A percentile compares a stretch with the other conserved stretches of the same genome.
phyloP scores from a whole-genome alignment of 1,140 invertebrate species.

The Bombus turneri region DNA sequence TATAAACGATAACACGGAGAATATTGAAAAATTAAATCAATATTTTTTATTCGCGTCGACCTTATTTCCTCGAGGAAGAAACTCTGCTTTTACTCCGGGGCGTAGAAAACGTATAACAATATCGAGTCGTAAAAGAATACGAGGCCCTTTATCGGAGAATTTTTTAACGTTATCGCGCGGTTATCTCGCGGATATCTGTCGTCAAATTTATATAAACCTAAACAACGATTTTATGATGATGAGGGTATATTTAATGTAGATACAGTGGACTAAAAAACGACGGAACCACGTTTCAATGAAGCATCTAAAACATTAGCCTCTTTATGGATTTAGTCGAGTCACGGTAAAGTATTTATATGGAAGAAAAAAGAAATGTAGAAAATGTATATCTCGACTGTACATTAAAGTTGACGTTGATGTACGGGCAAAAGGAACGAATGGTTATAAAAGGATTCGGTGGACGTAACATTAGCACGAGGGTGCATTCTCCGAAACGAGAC shows the following conservation, averaged over 20 bases:
- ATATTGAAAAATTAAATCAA: not conserved
- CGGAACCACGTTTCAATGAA: not conserved
- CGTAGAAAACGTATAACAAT: not conserved
- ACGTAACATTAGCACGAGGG: not conserved
- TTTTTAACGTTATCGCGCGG: not conserved
- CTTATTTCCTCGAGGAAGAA: not conserved
- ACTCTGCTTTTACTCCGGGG: not conserved
- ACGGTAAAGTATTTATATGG: slow-evolving; percentile 9
- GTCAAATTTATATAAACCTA: slow-evolving; percentile 4
- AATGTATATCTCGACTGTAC: slow-evolving; percentile 9
- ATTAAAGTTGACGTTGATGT: slow-evolving; percentile 30
- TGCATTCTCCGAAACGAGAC: not conserved
- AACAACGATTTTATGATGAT: not conserved
- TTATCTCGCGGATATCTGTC: not conserved
- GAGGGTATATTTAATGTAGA: not conserved
- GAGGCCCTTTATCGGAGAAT: not conserved
- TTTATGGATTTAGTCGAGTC: slow-evolving; percentile 7
- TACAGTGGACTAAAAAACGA: not conserved
- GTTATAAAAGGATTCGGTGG: slow-evolving; percentile 23
- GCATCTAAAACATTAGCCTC: not conserved
- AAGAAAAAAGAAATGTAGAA: not conserved
- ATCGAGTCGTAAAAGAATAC: not conserved
- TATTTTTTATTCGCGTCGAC: no score
- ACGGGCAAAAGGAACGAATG: not conserved
- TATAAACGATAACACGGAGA: not conserved